Evolutionary conservation across 2,113 vertebrate genomes (phyloP), one percentile per base, ranked within the genome.

Genomic region (Galemys pyrenaicus): DNA sequence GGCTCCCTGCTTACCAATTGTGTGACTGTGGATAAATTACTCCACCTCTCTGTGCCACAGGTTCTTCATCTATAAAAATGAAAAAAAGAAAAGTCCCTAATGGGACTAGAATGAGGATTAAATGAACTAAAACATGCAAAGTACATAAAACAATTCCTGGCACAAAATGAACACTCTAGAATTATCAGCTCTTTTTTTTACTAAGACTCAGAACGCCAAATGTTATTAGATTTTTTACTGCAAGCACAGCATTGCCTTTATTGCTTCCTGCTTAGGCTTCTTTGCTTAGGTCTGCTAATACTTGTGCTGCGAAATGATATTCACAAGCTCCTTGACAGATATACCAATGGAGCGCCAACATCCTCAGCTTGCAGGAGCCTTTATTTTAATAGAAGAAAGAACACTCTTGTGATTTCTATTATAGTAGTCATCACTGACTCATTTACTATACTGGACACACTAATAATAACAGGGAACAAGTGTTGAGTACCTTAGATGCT

Each of bases 11-110:
- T 67, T 65, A 37, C 30, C 35, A 90, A 41, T 87, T 91, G n/a
- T 74, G 58, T 77, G 73, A 51, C 65, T 20, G 26, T 71, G n/a
- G 37, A 37, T 8, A 17, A 82, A 51, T 44, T 84, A 46, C 28
- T 83, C 32, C 64, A n/a, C 13, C 24, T 41, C 19, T 70, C 78
- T 75, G 37, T 67, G 54, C 35, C 79, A 96, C 30, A 44, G 49
- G 86, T 77, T 93, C 58, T 56, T 91, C 37, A 71, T 62, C 58
- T 82, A 54, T 35, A 89, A 89, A 54, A 81, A 46, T 32, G 37
- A 86, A 46, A 93, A 86, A 82, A 60, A 83, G 93, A 89, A 86
- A 22, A 26, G 35, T 71, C 4, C 22, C 32, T 44, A 64, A 70
- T 64, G n/a, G 13, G 89, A 58, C 75, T 56, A 54, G 30, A 35